Conservation (phyloP, 2,113 vertebrate genomes). For the Cochlearius cochlearius region DNA sequence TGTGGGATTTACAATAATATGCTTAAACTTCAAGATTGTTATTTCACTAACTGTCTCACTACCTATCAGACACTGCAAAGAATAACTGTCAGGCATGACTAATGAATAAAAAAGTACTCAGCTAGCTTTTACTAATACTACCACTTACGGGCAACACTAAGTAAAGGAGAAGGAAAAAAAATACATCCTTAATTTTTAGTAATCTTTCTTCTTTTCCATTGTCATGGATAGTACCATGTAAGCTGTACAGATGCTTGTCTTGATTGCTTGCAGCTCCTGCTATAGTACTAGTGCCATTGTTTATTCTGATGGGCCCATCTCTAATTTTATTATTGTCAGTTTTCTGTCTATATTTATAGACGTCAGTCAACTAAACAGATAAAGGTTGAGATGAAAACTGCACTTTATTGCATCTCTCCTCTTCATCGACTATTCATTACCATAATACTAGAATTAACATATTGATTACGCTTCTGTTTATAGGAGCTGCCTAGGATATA, state of each 20-base stretch:
- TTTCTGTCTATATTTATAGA: neutral
- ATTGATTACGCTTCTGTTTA: neutral
- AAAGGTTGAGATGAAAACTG: neutral
- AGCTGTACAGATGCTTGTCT: neutral
- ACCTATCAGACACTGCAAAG: neutral
- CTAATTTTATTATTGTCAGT: neutral
- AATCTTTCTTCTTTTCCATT: neutral
- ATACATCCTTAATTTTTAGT: neutral
- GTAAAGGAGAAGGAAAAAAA: neutral
- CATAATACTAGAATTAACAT: neutral
- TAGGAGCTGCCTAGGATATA: neutral
- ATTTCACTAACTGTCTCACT: neutral
- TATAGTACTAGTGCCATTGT: neutral
- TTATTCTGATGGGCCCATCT: neutral
- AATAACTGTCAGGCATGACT: neutral
- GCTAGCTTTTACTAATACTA: neutral
- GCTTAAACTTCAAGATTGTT: neutral
- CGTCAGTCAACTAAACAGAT: neutral
- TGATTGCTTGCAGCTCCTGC: neutral
- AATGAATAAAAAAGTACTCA: neutral
- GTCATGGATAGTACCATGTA: neutral
- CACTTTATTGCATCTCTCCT: neutral
- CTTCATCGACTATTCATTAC: neutral
- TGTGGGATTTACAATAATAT: neutral
- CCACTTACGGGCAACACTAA: neutral